These are phyloP conservation scores for Euborellia annulipes DNA, from an alignment of 1,140 invertebrate species.

Conservation along the genomic window DNA sequence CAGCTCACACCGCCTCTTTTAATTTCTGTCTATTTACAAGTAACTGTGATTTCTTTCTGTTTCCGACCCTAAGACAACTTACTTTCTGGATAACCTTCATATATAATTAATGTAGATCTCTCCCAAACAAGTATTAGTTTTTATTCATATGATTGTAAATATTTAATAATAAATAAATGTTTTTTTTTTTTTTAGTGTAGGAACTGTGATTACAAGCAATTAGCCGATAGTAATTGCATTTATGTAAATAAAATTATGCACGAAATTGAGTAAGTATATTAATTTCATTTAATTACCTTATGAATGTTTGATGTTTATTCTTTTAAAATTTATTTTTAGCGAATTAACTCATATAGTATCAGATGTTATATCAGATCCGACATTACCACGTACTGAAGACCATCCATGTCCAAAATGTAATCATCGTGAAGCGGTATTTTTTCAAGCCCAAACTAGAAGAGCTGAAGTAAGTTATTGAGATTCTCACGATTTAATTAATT, in stretches of 20 bases:
- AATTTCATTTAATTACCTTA: too few species aligned
- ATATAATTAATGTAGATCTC: too few species aligned
- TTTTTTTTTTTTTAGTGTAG: conserved; percentile 48
- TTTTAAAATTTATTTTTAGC: conserved; percentile 33
- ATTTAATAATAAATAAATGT: too few species aligned
- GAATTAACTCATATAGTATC: conserved; percentile 96
- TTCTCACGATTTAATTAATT: neutral
- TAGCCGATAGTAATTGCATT: conserved; percentile 95
- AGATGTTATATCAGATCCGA: conserved; percentile 96
- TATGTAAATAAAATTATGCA: conserved; percentile 99
- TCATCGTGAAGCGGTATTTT: conserved; percentile 83
- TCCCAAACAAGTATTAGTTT: too few species aligned
- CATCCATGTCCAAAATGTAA: conserved; percentile 95
- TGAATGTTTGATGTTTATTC: neutral
- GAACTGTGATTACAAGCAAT: conserved; percentile 93
- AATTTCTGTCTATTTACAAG: too few species aligned
- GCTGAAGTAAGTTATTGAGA: conserved; percentile 48
- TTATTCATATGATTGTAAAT: too few species aligned
- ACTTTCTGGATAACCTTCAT: too few species aligned
- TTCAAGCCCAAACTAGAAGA: conserved; percentile 84
- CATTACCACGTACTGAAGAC: conserved; percentile 92
- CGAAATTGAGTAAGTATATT: conserved; percentile 84
- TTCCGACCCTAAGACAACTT: too few species aligned
- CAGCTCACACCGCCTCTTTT: too few species aligned
- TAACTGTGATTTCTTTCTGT: too few species aligned